Base-by-base conservation (phyloP, 2,888 invertebrate species). In the Papilio protenor region DNA sequence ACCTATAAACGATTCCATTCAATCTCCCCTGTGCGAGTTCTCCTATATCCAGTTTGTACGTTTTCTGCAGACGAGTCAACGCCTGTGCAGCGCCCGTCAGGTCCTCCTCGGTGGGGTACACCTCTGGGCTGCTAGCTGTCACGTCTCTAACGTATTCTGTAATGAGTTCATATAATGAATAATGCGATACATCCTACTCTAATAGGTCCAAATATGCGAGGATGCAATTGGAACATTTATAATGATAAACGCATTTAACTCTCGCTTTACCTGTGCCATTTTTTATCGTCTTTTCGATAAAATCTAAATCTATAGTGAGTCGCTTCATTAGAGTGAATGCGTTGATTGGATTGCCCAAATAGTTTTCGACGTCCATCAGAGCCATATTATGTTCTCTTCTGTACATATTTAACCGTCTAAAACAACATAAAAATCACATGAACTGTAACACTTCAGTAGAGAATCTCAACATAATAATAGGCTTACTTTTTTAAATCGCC, bases 291-390 rank as follows among this genome's bases (percentile, higher is more conserved):
- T 96, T 95, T 91, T 98, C 97, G 74, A 97, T 96, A 82, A 96
- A 95, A 84, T 97, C 97, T 97, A 98, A 98, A 92, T 99, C 99
- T 3, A 97, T 96, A 12, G 99, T 98, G 85, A 99, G 95, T 84
- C 98, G 96, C 94, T 99, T 99, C 75, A 99, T 98, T 75, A 99
- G 94, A 59, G 98, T 95, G 92, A 98, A 99, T 6, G 99, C 98
- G 90, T 98, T 99, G 81, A 99, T 98, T 5, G 99, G 99, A 92
- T 99, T 98, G 23, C 97, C 96, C 80, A 98, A 94, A 87, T 98
- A 98, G 82, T 96, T 96, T 75, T 97, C 96, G 69, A 97, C 96
- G 87, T 98, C 97, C 79, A 95, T 95, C 84, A 96, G 96, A 1
- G 98, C 98, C 85, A 96, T 96, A 73, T 96, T 95, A 88, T 98